These are phyloP conservation scores for Trichonephila inaurata DNA, from an alignment of 1,140 invertebrate genomes.

Conservation along the genomic window DNA sequence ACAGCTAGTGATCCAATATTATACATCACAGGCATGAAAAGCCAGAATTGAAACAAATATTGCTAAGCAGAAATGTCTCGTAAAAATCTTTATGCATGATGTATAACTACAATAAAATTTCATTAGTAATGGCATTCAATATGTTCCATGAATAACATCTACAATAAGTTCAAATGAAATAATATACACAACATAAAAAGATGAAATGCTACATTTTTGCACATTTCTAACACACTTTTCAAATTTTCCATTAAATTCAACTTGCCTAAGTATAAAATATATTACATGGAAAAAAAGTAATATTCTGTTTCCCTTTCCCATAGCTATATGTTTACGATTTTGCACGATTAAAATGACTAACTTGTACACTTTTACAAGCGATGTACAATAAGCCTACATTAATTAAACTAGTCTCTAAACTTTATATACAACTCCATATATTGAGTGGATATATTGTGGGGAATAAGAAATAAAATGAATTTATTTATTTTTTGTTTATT, in stretches of 20 bases:
- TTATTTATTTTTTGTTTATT: neutral
- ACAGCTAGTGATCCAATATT: neutral
- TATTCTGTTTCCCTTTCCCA: neutral
- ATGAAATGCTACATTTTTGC: neutral
- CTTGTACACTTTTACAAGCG: neutral
- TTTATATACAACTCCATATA: neutral
- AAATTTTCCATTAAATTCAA: neutral
- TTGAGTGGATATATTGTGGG: neutral
- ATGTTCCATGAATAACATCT: neutral
- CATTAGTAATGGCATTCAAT: neutral
- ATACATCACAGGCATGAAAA: neutral
- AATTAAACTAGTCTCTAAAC: neutral
- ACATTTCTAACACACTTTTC: constrained; percentile 25
- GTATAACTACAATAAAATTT: neutral
- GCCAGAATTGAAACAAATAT: neutral
- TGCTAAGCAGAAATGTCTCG: neutral
- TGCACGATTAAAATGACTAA: neutral
- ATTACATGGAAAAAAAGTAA: neutral
- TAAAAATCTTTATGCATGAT: neutral
- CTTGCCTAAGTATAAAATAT: neutral
- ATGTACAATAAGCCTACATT: neutral
- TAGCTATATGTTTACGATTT: neutral
- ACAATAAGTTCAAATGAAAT: neutral
- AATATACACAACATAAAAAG: neutral
- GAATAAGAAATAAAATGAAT: neutral